phyloP scores from a whole-genome alignment of 1,140 invertebrate genomes.

The Eriosoma lanigerum region DNA sequence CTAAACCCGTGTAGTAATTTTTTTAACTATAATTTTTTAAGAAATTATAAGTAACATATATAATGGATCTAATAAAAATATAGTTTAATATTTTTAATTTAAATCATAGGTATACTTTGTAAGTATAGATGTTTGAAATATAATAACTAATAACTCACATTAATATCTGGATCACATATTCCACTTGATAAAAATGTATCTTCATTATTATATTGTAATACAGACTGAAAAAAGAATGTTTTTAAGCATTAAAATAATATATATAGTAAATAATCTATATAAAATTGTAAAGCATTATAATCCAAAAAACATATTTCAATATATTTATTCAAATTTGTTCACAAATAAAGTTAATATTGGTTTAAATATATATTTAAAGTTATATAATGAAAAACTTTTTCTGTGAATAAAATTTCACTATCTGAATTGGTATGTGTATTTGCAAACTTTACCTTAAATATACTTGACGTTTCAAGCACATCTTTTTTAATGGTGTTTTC shows the following conservation, averaged over 20 bases:
- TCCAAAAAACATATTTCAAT: background rate
- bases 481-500: background rate
- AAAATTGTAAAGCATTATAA: background rate
- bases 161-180: conserved; percentile 30
- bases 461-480: background rate
- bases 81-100: too few species aligned
- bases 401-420: too few species aligned
- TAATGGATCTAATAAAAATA: too few species aligned
- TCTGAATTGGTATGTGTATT: background rate
- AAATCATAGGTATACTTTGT: too few species aligned
- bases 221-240: conserved; percentile 1
- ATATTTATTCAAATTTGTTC: background rate
- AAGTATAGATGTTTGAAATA: too few species aligned
- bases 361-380: too few species aligned
- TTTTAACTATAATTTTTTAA: too few species aligned
- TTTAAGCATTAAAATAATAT: background rate
- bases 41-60: too few species aligned
- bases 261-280: background rate
- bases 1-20: too few species aligned
- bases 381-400: too few species aligned
- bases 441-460: background rate
- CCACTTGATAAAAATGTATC: conserved; percentile 7
- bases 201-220: background rate
- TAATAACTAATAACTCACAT: conserved; percentile 30
- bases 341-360: background rate